Evolutionary conservation across 2,113 vertebrate genomes (phyloP).

Genomic region (Dromaius novaehollandiae): DNA sequence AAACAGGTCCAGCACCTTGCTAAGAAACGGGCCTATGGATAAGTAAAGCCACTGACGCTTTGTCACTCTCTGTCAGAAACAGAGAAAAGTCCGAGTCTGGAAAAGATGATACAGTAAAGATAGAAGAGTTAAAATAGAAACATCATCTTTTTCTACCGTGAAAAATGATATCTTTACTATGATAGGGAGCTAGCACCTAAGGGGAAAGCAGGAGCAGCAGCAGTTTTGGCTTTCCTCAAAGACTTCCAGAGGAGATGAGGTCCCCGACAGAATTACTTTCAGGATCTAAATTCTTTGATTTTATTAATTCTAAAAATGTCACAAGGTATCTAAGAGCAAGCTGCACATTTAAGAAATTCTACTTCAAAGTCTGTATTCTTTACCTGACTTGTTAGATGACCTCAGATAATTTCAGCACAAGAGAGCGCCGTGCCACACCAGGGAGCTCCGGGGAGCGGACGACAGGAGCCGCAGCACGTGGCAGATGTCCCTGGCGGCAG

Average conservation of each 20-base stretch:
- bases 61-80: neutral
- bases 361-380: neutral
- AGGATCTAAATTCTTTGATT: neutral
- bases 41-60: neutral
- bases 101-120: neutral
- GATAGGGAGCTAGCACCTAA: neutral
- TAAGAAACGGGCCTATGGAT: neutral
- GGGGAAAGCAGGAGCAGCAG: neutral
- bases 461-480: neutral
- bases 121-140: neutral
- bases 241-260: neutral
- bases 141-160: neutral
- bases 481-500: neutral
- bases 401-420: neutral
- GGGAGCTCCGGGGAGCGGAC: neutral
- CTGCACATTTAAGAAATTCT: neutral
- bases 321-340: neutral
- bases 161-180: neutral
- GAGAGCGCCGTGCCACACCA: neutral
- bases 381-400: neutral
- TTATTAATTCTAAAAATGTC: neutral
- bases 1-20: neutral
- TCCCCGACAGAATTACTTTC: neutral
- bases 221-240: neutral
- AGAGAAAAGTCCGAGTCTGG: neutral